Evolutionary conservation across 2,888 invertebrate species (phyloP), one percentile per base, ranked within the genome.

Genomic region (Drosophila robusta): DNA sequence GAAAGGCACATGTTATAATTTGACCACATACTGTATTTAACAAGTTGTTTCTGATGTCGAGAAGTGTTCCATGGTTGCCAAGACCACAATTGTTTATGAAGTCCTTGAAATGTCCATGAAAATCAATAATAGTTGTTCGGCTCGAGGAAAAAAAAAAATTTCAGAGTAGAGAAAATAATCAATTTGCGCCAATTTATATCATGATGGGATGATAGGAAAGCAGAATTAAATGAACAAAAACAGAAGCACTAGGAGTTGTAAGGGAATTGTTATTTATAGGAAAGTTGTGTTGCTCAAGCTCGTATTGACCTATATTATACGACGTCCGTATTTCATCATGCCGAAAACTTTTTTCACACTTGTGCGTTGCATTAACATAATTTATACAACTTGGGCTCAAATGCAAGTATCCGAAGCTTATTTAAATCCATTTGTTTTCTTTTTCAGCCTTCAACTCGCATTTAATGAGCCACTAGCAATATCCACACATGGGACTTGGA

Each of bases 391-490:
- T 56, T 60, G 36, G 36, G 22, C 50, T 24, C n/a, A 32, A 57
- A 45, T 55, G 16, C 16, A 44, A 18, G 16, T 39, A 12, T 41
- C 67, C 56, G 38, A 72, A 69, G 58, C 66, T 60, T 67, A 78
- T 57, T 76, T 61, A 78, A 77, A 60, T 70, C 66, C 66, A 80
- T 80, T 83, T 76, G 26, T 65, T 54, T 66, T 71, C 46, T 45
- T 69, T 73, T 78, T n/a, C 58, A 86, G 83, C 57, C 45, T 56
- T 50, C 24, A 61, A 51, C 57, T 50, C 54, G 74, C 71, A 74
- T 80, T 84, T 79, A 78, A 79, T 80, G 68, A 67, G 77, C 60
- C 66, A 55, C 51, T 39, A 71, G 77, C 81, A 56, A 65, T 50
- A 58, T 22, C 47, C 63, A 58, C 75, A 78, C 54, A 65, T 75